A percentile compares a stretch with the other conserved stretches of the same genome.
These are phyloP conservation scores for Xanthorhoe spadicearia DNA, from an alignment of 2,888 invertebrate genomes.

Conservation along the genomic window DNA sequence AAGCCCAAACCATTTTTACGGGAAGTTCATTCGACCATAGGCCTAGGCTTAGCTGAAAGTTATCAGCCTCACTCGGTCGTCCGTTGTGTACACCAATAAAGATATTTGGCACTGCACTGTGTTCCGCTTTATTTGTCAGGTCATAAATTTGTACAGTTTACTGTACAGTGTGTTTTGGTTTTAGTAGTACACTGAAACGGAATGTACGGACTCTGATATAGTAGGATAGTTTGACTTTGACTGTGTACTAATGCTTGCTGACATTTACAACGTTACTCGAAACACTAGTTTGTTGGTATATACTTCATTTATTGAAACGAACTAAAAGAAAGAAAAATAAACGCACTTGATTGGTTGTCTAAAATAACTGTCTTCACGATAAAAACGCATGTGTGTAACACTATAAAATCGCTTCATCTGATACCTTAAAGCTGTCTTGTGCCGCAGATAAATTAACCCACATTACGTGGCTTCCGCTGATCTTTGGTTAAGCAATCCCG, in stretches of 20 bases:
- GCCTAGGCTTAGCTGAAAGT: constrained; percentile 34
- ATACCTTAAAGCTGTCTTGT: constrained; percentile 33
- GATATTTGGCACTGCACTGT: constrained; percentile 53
- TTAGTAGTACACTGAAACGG: constrained; percentile 30
- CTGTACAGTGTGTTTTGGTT: constrained; percentile 35
- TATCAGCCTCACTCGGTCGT: constrained; percentile 32
- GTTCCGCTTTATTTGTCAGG: constrained; percentile 51
- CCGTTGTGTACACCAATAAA: constrained; percentile 43
- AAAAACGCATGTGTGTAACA: not conserved
- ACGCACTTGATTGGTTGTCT: too few species aligned
- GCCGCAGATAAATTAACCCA: constrained; percentile 65
- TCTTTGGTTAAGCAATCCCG: constrained; percentile 61
- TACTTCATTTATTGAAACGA: too few species aligned
- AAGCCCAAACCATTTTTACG: constrained; percentile 28
- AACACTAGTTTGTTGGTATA: too few species aligned
- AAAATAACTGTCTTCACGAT: too few species aligned
- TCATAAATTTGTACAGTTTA: constrained; percentile 55
- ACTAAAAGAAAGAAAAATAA: too few species aligned
- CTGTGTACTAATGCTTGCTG: not conserved
- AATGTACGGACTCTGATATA: constrained; percentile 25
- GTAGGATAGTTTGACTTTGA: constrained; percentile 16
- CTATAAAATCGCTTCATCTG: constrained; percentile 17
- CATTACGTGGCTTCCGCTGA: constrained; percentile 63
- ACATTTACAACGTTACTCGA: too few species aligned
- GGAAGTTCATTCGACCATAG: constrained; percentile 23